Conservation (phyloP, 1,140 invertebrate species). For the Neodiprion fabricii region DNA sequence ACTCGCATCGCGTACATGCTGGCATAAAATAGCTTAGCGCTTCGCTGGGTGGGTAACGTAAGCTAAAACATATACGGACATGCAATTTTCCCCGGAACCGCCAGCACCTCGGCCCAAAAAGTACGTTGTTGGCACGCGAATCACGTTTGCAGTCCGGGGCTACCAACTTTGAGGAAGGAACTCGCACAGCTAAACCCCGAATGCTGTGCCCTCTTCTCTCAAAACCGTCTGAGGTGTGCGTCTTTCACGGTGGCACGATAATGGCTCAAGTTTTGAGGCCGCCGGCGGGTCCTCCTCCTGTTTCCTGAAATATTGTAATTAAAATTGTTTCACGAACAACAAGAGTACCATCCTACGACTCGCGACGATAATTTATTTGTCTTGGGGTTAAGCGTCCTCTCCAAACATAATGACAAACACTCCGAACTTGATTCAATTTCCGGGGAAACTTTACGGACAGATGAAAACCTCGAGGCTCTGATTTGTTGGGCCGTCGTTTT, state of each 20-base stretch:
- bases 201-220: background rate
- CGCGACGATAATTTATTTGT: background rate
- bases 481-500: too few relatives aligned
- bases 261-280: constrained; percentile 38
- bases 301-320: constrained; percentile 41
- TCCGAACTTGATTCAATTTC: background rate
- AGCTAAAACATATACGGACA: constrained; percentile 21
- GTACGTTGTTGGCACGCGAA: constrained; percentile 34
- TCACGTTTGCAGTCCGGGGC: constrained; percentile 32
- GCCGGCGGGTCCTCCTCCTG: constrained; percentile 13
- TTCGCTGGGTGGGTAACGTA: background rate
- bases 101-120: constrained; percentile 11
- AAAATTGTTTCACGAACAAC: constrained; percentile 36
- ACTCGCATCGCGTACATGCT: constrained; percentile 15
- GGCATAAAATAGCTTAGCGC: constrained; percentile 20
- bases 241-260: constrained; percentile 22
- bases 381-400: background rate
- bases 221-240: background rate
- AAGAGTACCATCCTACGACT: background rate
- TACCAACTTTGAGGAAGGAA: constrained; percentile 32
- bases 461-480: too few relatives aligned
- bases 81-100: constrained; percentile 21
- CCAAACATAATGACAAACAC: background rate
- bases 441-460: too few relatives aligned
- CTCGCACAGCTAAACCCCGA: constrained; percentile 18